phyloP scores from a whole-genome alignment of 1,140 invertebrate genomes.

The Thrips palmi region DNA sequence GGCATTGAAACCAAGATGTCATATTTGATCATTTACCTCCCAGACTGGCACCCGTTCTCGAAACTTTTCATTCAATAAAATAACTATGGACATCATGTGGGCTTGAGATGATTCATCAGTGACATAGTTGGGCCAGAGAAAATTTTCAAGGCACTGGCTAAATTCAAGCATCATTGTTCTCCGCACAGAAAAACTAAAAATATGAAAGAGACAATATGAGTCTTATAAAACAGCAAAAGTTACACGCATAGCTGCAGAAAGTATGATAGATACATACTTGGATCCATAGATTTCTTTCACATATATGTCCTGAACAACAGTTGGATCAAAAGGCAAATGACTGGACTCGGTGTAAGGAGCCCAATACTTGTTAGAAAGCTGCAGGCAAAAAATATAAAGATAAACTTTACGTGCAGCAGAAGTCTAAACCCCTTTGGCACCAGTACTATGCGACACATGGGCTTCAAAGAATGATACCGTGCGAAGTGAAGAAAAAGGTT shows the following conservation, averaged over 20 bases:
- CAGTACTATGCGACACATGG: background rate
- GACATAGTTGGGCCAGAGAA: constrained; percentile 88
- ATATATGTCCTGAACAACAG: constrained; percentile 67
- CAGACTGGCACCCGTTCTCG: constrained; percentile 91
- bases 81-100: constrained; percentile 87
- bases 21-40: constrained; percentile 37
- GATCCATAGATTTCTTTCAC: constrained; percentile 55
- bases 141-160: constrained; percentile 93
- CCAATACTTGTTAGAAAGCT: constrained; percentile 81
- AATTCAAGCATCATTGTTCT: constrained; percentile 93
- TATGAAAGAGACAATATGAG: background rate
- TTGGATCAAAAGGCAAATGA: constrained; percentile 47
- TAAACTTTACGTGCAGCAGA: background rate
- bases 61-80: constrained; percentile 98
- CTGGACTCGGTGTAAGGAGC: constrained; percentile 51
- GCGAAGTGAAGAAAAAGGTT: background rate
- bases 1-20: background rate
- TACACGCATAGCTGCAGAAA: background rate
- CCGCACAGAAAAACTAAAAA: constrained; percentile 45
- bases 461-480: constrained; percentile 4
- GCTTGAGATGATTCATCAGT: constrained; percentile 43
- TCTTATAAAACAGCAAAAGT: background rate
- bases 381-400: constrained; percentile 17
- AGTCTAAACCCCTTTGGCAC: background rate
- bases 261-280: constrained; percentile 27